Evolutionary conservation across 1,140 invertebrate genomes (phyloP).

Genomic region (Anoplolepis gracilipes): DNA sequence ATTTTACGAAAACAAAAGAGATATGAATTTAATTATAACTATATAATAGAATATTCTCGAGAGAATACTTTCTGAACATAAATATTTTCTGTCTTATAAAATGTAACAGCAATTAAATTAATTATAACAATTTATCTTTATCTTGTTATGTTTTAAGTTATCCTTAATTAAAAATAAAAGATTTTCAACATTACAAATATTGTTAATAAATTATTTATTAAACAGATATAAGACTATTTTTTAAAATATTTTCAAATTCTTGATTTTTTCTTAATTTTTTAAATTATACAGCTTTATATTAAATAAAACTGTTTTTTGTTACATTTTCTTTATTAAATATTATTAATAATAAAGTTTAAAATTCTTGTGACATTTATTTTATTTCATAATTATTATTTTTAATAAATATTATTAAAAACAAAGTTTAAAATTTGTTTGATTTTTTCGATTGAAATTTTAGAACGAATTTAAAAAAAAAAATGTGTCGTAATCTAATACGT

Average conservation of each 20-base stretch:
- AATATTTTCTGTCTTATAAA: neutral
- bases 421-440: neutral
- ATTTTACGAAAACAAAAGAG: neutral
- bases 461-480: neutral
- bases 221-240: neutral
- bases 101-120: neutral
- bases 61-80: too few species aligned
- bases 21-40: conserved; percentile 10
- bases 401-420: too few species aligned
- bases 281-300: neutral
- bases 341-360: neutral
- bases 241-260: neutral
- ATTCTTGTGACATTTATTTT: neutral
- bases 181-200: neutral
- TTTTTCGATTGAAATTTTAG: neutral
- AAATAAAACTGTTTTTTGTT: neutral
- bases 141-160: neutral
- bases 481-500: neutral
- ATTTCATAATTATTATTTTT: neutral
- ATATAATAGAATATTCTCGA: conserved; percentile 2
- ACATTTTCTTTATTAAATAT: too few species aligned
- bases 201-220: neutral
- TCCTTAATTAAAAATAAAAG: neutral
- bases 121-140: neutral
- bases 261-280: neutral